Conservation (phyloP, 2,113 vertebrate genomes). For the Limanda limanda region DNA sequence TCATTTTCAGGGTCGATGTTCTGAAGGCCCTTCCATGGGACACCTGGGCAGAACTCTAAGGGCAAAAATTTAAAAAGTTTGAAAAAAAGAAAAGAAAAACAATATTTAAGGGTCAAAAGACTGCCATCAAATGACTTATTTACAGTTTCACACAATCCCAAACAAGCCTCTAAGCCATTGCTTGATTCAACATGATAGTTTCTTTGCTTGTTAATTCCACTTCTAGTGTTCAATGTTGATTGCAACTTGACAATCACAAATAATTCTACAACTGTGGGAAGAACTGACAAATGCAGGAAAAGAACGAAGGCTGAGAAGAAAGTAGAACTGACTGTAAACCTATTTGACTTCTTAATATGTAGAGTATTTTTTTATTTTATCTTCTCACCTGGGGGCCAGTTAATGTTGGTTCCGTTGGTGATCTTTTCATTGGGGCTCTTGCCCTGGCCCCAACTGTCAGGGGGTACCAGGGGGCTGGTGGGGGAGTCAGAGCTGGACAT, state of each 20-base stretch:
- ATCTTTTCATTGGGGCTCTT: constrained; percentile 95
- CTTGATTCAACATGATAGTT: neutral
- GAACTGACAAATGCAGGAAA: neutral
- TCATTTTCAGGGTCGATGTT: constrained; percentile 98
- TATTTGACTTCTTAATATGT: too few relatives aligned
- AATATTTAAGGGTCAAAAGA: neutral
- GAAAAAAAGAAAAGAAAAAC: neutral
- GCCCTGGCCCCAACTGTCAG: constrained; percentile 96
- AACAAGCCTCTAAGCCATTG: neutral
- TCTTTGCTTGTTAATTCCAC: too few relatives aligned
- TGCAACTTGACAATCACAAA: neutral
- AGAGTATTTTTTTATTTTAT: too few relatives aligned
- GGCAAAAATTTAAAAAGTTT: neutral
- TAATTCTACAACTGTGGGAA: neutral
- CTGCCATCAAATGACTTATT: neutral
- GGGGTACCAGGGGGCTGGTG: constrained; percentile 91
- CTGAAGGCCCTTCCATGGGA: constrained; percentile 99
- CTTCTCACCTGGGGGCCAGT: constrained; percentile 95
- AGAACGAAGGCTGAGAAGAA: neutral
- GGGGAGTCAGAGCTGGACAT: constrained; percentile 93
- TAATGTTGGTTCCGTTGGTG: constrained; percentile 96
- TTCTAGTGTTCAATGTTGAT: too few relatives aligned
- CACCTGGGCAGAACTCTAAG: constrained; percentile 97
- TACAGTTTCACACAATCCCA: too few relatives aligned
- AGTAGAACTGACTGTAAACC: neutral